Conservation (phyloP, 2,113 vertebrate genomes). For the Sakesphorus luctuosus region DNA sequence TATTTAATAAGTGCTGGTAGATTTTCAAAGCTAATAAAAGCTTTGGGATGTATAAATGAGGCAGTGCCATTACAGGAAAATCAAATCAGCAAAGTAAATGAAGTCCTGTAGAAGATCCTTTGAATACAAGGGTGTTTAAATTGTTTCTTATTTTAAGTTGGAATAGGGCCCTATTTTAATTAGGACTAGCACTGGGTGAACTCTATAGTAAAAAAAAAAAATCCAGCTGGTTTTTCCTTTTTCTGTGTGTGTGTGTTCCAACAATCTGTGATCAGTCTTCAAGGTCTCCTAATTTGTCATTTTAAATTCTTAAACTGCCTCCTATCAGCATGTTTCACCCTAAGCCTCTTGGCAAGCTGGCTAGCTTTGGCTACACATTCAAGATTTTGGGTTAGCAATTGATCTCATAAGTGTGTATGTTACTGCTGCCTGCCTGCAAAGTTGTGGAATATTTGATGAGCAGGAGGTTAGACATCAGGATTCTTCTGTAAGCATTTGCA, state of each 20-base stretch:
- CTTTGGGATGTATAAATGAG: not conserved
- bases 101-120: not conserved
- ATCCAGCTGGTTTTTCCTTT: not conserved
- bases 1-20: not conserved
- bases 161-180: not conserved
- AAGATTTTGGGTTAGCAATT: not conserved
- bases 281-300: not conserved
- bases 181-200: not conserved
- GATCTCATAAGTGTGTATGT: not conserved
- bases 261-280: slow-evolving; percentile 30
- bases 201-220: not conserved
- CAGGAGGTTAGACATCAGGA: not conserved
- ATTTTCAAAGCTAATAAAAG: not conserved
- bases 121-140: not conserved
- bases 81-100: not conserved
- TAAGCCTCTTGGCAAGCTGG: slow-evolving; percentile 25
- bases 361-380: not conserved
- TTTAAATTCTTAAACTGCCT: slow-evolving; percentile 34
- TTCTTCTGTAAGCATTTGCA: not conserved
- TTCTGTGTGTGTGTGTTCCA: not conserved
- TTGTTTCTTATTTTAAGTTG: slow-evolving; percentile 28
- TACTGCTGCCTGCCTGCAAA: not conserved
- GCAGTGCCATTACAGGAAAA: not conserved
- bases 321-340: not conserved
- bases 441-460: not conserved